phyloP scores from a whole-genome alignment of 2,888 invertebrate genomes.

The Tetrapedia diversipes region DNA sequence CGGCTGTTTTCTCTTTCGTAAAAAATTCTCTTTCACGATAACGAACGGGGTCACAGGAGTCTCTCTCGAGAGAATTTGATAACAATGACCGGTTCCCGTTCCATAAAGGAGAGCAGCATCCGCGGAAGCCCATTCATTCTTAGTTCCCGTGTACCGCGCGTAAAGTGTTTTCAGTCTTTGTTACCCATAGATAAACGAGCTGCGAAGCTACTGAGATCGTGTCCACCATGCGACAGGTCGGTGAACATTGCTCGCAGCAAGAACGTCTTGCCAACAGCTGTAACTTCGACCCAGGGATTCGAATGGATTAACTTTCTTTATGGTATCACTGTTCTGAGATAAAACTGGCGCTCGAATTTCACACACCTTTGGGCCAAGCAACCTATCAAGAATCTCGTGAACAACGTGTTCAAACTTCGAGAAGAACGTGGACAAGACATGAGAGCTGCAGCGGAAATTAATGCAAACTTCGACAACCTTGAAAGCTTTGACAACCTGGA shows the following conservation, averaged over 20 bases:
- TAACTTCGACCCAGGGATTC: constrained; percentile 20
- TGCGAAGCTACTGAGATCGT: constrained; percentile 1
- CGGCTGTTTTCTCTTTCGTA: constrained; percentile 21
- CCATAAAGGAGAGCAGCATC: constrained; percentile 9
- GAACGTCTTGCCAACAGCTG: not conserved
- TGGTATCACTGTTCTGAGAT: not conserved
- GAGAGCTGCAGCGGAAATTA: constrained; percentile 1
- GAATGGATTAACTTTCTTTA: constrained; percentile 22
- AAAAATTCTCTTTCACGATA: constrained; percentile 30
- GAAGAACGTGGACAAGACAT: not conserved
- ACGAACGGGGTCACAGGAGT: constrained; percentile 15
- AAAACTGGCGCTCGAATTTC: not conserved
- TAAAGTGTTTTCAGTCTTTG: constrained; percentile 15
- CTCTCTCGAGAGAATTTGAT: constrained; percentile 35
- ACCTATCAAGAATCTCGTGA: not conserved
- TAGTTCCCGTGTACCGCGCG: no score
- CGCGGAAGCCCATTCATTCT: not conserved
- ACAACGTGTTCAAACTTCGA: no score
- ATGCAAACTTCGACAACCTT: not conserved
- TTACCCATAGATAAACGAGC: constrained; percentile 23
- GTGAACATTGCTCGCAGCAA: not conserved
- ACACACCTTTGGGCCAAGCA: not conserved
- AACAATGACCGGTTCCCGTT: constrained; percentile 34
- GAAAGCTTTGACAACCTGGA: constrained; percentile 7
- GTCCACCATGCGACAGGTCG: constrained; percentile 14